Percentiles rank a stretch among this genome's conserved stretches.
These are phyloP conservation scores for Nesoenas mayeri DNA, from an alignment of 2,113 vertebrate species.

Conservation along the genomic window DNA sequence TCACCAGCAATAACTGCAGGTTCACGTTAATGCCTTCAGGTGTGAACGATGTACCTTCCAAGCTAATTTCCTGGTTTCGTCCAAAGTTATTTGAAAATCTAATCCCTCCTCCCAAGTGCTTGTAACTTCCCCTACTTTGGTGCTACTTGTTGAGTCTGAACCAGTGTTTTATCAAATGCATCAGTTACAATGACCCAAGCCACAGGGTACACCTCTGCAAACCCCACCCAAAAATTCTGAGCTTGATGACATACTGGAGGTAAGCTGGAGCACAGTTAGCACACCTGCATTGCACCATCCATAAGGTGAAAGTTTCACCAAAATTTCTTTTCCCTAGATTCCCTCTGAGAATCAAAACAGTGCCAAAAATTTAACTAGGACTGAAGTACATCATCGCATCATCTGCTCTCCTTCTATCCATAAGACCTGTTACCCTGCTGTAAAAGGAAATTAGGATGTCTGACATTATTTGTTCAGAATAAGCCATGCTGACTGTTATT, in stretches of 20 bases:
- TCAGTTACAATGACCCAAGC: not conserved
- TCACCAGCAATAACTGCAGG: not conserved
- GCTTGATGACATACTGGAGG: not conserved
- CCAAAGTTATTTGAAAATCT: not conserved
- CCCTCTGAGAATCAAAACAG: not conserved
- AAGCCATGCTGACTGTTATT: not conserved
- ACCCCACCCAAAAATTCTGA: not conserved
- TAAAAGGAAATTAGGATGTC: not conserved
- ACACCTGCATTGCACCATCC: not conserved
- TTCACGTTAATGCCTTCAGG: rapidly evolving
- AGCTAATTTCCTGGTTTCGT: not conserved
- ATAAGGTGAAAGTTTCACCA: not conserved
- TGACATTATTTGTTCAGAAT: not conserved
- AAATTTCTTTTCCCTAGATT: not conserved
- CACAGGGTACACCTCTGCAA: not conserved
- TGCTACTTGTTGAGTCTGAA: not conserved
- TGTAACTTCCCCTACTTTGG: not conserved
- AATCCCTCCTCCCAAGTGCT: not conserved
- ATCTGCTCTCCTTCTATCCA: not conserved
- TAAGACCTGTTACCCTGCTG: not conserved
- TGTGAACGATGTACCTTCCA: not conserved
- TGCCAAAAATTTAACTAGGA: not conserved
- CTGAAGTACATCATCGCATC: not conserved
- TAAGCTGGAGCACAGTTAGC: not conserved
- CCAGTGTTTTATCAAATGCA: not conserved